Evolutionary conservation across 2,797 vertebrate genomes (phyloP).

Genomic region (Botia almorhae): DNA sequence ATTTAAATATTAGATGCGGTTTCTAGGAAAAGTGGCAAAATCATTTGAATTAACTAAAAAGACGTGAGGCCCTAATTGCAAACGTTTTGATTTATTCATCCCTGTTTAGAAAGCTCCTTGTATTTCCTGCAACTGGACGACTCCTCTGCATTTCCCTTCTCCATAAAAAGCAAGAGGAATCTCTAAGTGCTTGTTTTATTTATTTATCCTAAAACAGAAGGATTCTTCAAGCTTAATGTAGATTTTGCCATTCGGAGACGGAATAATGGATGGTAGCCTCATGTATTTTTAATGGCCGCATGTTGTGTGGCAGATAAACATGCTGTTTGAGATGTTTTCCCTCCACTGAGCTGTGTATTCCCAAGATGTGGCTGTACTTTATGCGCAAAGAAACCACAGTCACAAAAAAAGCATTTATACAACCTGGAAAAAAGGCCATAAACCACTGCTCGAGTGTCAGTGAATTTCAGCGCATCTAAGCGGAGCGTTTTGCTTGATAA

Average conservation of each 20-base stretch:
- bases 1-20: slow-evolving; percentile 95
- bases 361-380: slow-evolving; percentile 70
- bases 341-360: slow-evolving; percentile 81
- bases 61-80: slow-evolving; percentile 76
- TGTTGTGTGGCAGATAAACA: slow-evolving; percentile 86
- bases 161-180: slow-evolving; percentile 75
- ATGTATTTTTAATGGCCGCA: slow-evolving; percentile 84
- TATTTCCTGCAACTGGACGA: slow-evolving; percentile 71
- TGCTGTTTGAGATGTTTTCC: slow-evolving; percentile 83
- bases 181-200: slow-evolving; percentile 83
- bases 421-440: slow-evolving; percentile 57
- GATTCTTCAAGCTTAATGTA: slow-evolving; percentile 82
- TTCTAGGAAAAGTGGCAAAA: slow-evolving; percentile 91
- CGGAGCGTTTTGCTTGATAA: background rate
- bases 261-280: slow-evolving; percentile 85
- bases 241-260: slow-evolving; percentile 85
- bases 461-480: slow-evolving; percentile 4
- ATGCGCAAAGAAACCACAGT: slow-evolving; percentile 67
- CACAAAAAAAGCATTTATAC: slow-evolving; percentile 72
- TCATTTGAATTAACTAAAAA: slow-evolving; percentile 95
- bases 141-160: slow-evolving; percentile 64
- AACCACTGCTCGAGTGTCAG: slow-evolving; percentile 1
- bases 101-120: slow-evolving; percentile 72
- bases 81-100: slow-evolving; percentile 78
- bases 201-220: slow-evolving; percentile 85